Evolutionary conservation across 2,888 invertebrate species (phyloP), one percentile per base, ranked within the genome.

Genomic region (Microchrysa polita): DNA sequence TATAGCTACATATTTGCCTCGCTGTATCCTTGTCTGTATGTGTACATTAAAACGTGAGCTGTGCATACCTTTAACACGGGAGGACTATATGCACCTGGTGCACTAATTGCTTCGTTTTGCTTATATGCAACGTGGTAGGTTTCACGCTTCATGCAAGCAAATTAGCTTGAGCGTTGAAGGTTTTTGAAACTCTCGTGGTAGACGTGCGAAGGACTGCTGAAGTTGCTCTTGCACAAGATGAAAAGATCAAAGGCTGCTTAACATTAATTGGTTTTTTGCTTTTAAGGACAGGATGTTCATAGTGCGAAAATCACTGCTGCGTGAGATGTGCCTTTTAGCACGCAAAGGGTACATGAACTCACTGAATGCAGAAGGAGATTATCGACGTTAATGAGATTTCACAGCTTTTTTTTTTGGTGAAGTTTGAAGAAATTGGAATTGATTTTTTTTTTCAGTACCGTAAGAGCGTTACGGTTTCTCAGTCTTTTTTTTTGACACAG

Each of bases 121-220:
- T 65, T 10, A 5, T 2, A 16, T 65, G 20, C 65, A 27, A 16
- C 34, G 44, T 14, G n/a, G 65, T 22, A 65, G 14, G 65, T 48
- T 65, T 65, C 48, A 65, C 65, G 65, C 20, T 65, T 65, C 65
- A 48, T 44, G 65, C 65, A 65, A 65, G 44, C 65, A 65, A 65
- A 65, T 65, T 65, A 65, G 65, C 44, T 65, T 1, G 44, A 65
- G 44, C 44, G 22, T 1, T 10, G 1, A 55, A 55, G 16, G 22
- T 20, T 55, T 55, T 55, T 10, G 10, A n/a, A 20, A 55, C 16
- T 55, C 10, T n/a, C 10, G 48, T 7, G 16, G 5, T 48, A 4
- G 10, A 48, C 7, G 42, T n/a, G 16, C 14, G 16, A 48, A 48
- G 16, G 5, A 12, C 16, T n/a, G 4, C 48, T n/a, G 48, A 10